Evolutionary conservation across 2,888 invertebrate genomes (phyloP).

Genomic region (Microctonus brassicae): DNA sequence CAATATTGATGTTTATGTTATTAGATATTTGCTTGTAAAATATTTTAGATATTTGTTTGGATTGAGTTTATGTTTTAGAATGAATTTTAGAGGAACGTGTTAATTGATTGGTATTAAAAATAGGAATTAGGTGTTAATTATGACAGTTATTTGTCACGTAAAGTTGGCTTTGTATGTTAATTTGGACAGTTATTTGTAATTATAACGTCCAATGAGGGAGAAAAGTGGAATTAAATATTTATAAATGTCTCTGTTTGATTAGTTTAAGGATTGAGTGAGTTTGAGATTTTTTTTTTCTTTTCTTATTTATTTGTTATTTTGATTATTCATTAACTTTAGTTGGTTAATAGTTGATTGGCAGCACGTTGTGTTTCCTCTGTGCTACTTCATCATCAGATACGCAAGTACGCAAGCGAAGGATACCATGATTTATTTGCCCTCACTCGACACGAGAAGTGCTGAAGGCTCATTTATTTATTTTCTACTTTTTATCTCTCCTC

Average conservation of each 20-base stretch:
- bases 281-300: neutral
- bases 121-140: too few relatives aligned
- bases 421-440: neutral
- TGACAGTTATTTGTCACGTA: too few relatives aligned
- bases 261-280: too few relatives aligned
- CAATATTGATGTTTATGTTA: neutral
- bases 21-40: neutral
- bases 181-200: too few relatives aligned
- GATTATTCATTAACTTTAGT: constrained; percentile 17
- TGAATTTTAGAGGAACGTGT: too few relatives aligned
- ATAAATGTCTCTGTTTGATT: too few relatives aligned
- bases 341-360: constrained; percentile 11
- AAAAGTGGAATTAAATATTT: too few relatives aligned
- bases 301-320: neutral
- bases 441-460: neutral
- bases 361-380: neutral
- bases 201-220: too few relatives aligned
- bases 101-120: too few relatives aligned
- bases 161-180: too few relatives aligned
- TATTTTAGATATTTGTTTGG: too few relatives aligned
- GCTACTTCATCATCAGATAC: neutral
- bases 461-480: neutral
- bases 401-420: neutral
- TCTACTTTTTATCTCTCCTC: neutral
- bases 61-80: too few relatives aligned